Evolutionary conservation across 2,888 invertebrate genomes (phyloP).

Genomic region (Portevinia maculata): DNA sequence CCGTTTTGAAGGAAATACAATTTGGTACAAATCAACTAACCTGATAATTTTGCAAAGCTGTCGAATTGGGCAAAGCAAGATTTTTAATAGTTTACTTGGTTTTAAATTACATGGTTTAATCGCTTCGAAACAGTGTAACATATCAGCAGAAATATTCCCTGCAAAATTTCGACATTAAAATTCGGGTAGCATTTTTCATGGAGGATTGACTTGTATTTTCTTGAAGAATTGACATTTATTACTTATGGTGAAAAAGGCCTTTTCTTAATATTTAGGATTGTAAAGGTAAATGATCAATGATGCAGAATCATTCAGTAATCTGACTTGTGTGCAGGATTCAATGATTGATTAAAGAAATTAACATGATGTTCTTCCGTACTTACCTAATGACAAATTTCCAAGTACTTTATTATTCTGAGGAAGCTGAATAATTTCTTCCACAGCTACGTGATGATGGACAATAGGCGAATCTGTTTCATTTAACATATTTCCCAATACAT

Average conservation of each 20-base stretch:
- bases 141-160: conserved; percentile 71
- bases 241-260: not conserved
- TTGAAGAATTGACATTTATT: not conserved
- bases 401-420: conserved; percentile 79
- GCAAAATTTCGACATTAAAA: conserved; percentile 63
- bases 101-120: conserved; percentile 75
- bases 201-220: not conserved
- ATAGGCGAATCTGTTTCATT: conserved; percentile 74
- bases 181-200: conserved; percentile 1
- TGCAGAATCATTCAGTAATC: conserved; percentile 7
- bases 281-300: conserved; percentile 17
- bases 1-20: conserved; percentile 9
- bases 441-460: conserved; percentile 79
- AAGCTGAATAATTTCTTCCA: conserved; percentile 81
- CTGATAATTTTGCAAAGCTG: conserved; percentile 79
- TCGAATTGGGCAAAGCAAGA: conserved; percentile 78
- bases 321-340: conserved; percentile 52
- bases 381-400: conserved; percentile 82
- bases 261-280: not conserved
- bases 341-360: not conserved
- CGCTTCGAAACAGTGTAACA: conserved; percentile 74
- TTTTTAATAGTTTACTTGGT: conserved; percentile 76
- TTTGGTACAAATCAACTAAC: conserved; percentile 77
- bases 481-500: conserved; percentile 1
- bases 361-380: conserved; percentile 72